These are phyloP conservation scores for Probaryconus sp. DNA, from an alignment of 1,140 invertebrate species.

Conservation along the genomic window DNA sequence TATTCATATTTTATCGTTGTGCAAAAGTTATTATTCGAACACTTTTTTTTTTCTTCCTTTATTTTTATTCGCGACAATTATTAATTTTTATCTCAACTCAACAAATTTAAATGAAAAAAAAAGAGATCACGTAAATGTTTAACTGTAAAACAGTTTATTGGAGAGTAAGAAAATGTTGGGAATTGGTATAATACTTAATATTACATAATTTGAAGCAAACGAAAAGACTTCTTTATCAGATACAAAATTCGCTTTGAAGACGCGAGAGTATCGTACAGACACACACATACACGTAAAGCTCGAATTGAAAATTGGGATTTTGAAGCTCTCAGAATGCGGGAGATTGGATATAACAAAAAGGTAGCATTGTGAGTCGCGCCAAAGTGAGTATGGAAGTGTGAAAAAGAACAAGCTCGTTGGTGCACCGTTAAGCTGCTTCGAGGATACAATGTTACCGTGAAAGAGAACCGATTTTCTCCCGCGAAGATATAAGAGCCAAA, in stretches of 20 bases:
- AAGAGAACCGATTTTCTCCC: slow-evolving; percentile 56
- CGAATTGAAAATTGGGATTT: slow-evolving; percentile 56
- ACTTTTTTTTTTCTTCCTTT: too few relatives aligned
- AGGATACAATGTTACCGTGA: slow-evolving; percentile 52
- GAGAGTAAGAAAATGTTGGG: too few relatives aligned
- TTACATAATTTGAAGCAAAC: too few relatives aligned
- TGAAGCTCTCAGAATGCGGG: slow-evolving; percentile 24
- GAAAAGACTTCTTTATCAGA: too few relatives aligned
- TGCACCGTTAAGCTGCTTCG: slow-evolving; percentile 49
- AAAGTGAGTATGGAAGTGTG: slow-evolving; percentile 37
- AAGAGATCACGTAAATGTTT: too few relatives aligned
- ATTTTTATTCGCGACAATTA: too few relatives aligned
- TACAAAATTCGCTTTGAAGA: too few relatives aligned
- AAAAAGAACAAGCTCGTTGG: slow-evolving; percentile 21
- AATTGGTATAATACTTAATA: too few relatives aligned
- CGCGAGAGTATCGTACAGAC: too few relatives aligned
- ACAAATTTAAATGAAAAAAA: too few relatives aligned
- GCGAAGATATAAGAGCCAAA: slow-evolving; percentile 19
- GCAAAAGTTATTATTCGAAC: slow-evolving; percentile 1
- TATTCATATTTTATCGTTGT: slow-evolving; percentile 26
- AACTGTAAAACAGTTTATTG: too few relatives aligned
- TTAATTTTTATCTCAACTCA: too few relatives aligned
- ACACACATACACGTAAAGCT: slow-evolving; percentile 12
- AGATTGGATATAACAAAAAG: slow-evolving; percentile 54
- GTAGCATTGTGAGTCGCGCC: slow-evolving; percentile 15